A percentile compares a stretch with the other conserved stretches of the same genome.
These are phyloP conservation scores for Pemphigus obesinymphae DNA, from an alignment of 1,140 invertebrate genomes.

Conservation along the genomic window DNA sequence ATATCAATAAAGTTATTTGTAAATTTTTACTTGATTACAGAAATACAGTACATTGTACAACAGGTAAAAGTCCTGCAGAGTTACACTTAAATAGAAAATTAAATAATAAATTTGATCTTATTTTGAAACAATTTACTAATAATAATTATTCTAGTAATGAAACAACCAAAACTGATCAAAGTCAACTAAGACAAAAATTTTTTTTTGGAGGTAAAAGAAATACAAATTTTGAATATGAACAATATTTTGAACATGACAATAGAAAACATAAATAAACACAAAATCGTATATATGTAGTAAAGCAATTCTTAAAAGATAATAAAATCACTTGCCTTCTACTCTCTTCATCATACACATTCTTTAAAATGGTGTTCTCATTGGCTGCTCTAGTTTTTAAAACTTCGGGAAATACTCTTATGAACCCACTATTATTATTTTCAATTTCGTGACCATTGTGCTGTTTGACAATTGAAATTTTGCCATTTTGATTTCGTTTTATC, in stretches of 20 bases:
- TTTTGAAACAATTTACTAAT: too few relatives aligned
- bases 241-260: too few relatives aligned
- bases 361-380: neutral
- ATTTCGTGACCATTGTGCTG: neutral
- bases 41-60: neutral
- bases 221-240: neutral
- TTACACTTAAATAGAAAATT: slow-evolving; percentile 38
- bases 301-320: too few relatives aligned
- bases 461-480: too few relatives aligned
- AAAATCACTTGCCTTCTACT: neutral
- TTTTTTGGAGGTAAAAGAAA: neutral
- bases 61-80: slow-evolving; percentile 7
- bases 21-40: slow-evolving; percentile 30
- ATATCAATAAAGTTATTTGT: neutral
- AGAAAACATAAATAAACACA: too few relatives aligned
- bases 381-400: neutral
- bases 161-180: too few relatives aligned
- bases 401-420: neutral
- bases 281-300: too few relatives aligned
- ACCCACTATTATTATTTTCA: neutral
- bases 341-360: neutral
- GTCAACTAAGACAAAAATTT: too few relatives aligned
- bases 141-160: too few relatives aligned
- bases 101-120: slow-evolving; percentile 20
- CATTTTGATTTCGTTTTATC: too few relatives aligned